phyloP scores from a whole-genome alignment of 2,113 vertebrate genomes.

The Salvelinus sp. region DNA sequence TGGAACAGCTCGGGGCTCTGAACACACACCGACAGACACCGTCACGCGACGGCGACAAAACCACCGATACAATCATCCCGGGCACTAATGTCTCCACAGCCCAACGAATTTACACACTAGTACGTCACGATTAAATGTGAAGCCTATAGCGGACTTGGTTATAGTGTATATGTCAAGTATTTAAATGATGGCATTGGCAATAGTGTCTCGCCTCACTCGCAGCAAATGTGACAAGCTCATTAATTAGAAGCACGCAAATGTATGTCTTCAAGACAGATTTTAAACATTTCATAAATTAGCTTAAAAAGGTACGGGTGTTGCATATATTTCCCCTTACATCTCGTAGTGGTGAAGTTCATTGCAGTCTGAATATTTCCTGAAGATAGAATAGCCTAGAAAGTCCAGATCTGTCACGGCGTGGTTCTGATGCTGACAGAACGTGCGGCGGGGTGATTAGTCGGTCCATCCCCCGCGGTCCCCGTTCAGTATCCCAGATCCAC shows the following conservation, averaged over 20 bases:
- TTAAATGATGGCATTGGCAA: not conserved
- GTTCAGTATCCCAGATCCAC: constrained; percentile 5
- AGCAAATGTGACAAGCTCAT: constrained; percentile 3
- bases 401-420: not conserved
- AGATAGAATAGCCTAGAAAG: not conserved
- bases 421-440: not conserved
- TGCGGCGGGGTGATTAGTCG: constrained; percentile 10
- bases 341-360: not conserved
- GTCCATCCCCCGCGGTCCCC: not conserved
- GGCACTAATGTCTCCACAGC: not conserved
- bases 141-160: not conserved
- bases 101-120: not conserved
- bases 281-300: not conserved
- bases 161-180: not conserved
- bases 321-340: not conserved
- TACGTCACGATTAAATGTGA: not conserved
- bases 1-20: not conserved
- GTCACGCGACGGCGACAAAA: not conserved
- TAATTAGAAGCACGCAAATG: not conserved
- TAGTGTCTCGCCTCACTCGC: not conserved
- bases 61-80: not conserved
- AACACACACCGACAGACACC: not conserved
- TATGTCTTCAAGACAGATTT: not conserved
- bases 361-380: not conserved
- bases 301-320: not conserved